Conservation (phyloP, 2,888 invertebrate species). For the Exocentrus adspersus region DNA sequence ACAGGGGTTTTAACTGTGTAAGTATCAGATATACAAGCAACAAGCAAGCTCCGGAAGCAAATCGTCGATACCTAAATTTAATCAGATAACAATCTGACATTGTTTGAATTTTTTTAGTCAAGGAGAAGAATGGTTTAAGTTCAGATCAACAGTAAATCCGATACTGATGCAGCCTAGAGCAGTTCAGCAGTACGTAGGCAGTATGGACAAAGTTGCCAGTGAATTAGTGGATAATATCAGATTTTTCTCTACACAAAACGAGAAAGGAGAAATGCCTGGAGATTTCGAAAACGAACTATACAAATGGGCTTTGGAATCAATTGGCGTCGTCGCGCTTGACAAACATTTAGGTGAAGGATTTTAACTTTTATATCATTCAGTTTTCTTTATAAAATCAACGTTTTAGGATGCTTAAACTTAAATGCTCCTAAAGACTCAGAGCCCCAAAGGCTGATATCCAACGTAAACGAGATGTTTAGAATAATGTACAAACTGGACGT, state of each 20-base stretch:
- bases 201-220: constrained; percentile 54
- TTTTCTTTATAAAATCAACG: background rate
- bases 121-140: constrained; percentile 68
- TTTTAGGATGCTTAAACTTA: constrained; percentile 61
- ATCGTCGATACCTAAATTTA: too few relatives aligned
- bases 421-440: constrained; percentile 56
- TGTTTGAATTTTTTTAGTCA: constrained; percentile 56
- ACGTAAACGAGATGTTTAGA: constrained; percentile 51
- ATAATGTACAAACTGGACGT: constrained; percentile 57
- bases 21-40: too few relatives aligned
- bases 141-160: constrained; percentile 66
- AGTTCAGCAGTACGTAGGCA: constrained; percentile 50
- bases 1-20: constrained; percentile 51
- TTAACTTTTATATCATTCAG: too few relatives aligned
- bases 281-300: constrained; percentile 68
- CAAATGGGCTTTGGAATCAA: constrained; percentile 73
- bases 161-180: constrained; percentile 67
- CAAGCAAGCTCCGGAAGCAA: too few relatives aligned
- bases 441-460: constrained; percentile 62
- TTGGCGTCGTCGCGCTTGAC: constrained; percentile 61
- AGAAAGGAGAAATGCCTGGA: constrained; percentile 50
- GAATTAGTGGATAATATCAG: constrained; percentile 49
- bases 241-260: constrained; percentile 32
- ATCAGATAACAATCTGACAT: too few relatives aligned
- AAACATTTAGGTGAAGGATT: constrained; percentile 50